A percentile compares a stretch with the other conserved stretches of the same genome.
These are phyloP conservation scores for Burhinus bistriatus DNA, from an alignment of 2,113 vertebrate genomes.

Conservation along the genomic window DNA sequence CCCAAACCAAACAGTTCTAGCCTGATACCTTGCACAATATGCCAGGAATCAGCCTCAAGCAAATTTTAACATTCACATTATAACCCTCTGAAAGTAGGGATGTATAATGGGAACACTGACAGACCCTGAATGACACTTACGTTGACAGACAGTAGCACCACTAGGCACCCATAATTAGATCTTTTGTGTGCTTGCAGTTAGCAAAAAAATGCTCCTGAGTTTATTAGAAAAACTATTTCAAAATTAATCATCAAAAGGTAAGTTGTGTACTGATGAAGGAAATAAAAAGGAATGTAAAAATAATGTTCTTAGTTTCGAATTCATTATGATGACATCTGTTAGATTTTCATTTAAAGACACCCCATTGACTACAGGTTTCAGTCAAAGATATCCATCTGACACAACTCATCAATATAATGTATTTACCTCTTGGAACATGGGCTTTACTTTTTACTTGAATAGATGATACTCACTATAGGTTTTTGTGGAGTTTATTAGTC, in stretches of 20 bases:
- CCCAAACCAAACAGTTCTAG: background rate
- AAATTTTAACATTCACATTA: conserved; percentile 56
- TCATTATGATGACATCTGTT: background rate
- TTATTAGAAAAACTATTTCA: conserved; percentile 50
- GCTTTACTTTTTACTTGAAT: conserved; percentile 2
- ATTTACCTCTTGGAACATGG: conserved; percentile 9
- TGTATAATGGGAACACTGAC: conserved; percentile 39
- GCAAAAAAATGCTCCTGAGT: conserved; percentile 38
- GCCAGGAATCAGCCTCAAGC: conserved; percentile 61
- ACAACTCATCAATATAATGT: background rate
- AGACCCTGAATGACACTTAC: conserved; percentile 46
- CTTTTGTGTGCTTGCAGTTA: conserved; percentile 64
- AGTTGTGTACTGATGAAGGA: conserved; percentile 17
- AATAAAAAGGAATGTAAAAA: conserved; percentile 1
- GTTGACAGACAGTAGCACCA: conserved; percentile 38
- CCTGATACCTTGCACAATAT: conserved; percentile 34
- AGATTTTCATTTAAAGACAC: background rate
- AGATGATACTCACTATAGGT: background rate
- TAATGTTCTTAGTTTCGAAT: background rate
- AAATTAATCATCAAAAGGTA: conserved; percentile 47
- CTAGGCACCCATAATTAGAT: conserved; percentile 65
- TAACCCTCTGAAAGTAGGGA: conserved; percentile 61
- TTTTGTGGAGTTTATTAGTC: conserved; percentile 12
- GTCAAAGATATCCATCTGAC: background rate
- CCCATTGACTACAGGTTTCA: background rate